Conservation (phyloP, 92 coral and sea anemone genomes). For the Paragorgia papillata region DNA sequence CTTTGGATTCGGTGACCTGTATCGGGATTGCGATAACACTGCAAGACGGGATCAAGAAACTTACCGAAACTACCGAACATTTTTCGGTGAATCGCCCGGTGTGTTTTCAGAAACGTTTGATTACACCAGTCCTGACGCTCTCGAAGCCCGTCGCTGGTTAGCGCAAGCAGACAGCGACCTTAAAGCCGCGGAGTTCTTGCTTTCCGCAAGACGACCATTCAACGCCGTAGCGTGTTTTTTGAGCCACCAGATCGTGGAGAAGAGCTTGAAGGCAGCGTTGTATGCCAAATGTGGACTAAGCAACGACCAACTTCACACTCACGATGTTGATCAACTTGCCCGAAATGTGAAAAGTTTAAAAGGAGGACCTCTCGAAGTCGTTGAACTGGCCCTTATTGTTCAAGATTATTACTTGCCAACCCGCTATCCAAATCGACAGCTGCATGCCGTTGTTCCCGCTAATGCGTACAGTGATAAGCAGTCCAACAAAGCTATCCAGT, state of each 20-base stretch:
- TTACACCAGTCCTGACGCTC: constrained; percentile 59
- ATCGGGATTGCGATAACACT: too few species aligned
- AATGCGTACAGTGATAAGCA: too few species aligned
- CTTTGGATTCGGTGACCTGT: too few species aligned
- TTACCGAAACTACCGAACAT: too few species aligned
- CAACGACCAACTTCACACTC: constrained; percentile 40
- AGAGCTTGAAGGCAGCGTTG: constrained; percentile 80
- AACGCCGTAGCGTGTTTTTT: constrained; percentile 83
- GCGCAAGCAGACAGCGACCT: constrained; percentile 85
- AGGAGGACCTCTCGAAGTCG: neutral
- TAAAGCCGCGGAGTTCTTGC: constrained; percentile 70
- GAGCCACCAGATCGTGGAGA: constrained; percentile 91
- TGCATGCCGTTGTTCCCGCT: neutral
- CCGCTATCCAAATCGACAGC: constrained; percentile 24
- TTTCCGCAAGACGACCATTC: constrained; percentile 60
- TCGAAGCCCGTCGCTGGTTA: constrained; percentile 96
- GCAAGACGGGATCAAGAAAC: neutral
- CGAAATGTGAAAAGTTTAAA: neutral
- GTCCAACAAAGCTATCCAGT: too few species aligned
- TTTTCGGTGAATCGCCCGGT: too few species aligned
- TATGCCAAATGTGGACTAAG: constrained; percentile 79
- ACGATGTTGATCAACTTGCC: constrained; percentile 32
- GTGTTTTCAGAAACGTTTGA: too few species aligned
- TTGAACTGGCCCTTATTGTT: neutral
- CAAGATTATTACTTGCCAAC: constrained; percentile 18